Percentiles rank a stretch among this genome's conserved stretches.
phyloP scores from a whole-genome alignment of 2,797 vertebrate species.

The Geotrypetes seraphini region DNA sequence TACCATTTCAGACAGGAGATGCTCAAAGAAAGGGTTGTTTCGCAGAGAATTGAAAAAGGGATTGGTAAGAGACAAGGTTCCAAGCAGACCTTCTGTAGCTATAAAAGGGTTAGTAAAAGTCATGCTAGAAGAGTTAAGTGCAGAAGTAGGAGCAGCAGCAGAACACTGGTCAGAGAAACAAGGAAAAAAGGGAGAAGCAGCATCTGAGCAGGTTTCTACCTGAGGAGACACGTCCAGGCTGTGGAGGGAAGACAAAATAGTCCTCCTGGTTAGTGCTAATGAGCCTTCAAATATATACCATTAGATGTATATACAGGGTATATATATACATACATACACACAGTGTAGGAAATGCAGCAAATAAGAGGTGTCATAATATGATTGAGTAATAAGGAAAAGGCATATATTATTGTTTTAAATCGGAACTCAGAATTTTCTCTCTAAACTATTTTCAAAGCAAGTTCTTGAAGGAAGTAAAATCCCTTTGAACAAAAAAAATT shows the following conservation, averaged over 20 bases:
- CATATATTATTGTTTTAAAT: no score
- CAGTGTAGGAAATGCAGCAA: no score
- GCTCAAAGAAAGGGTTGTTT: constrained; percentile 76
- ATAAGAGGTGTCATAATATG: no score
- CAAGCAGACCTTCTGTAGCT: constrained; percentile 43
- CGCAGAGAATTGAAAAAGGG: constrained; percentile 72
- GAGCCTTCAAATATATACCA: constrained; percentile 1
- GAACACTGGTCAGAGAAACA: constrained; percentile 49
- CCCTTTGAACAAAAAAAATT: no score
- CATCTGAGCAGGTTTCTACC: constrained; percentile 69
- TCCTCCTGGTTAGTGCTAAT: constrained; percentile 69
- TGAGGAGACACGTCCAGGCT: constrained; percentile 80
- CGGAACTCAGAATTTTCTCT: no score
- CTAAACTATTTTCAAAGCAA: no score
- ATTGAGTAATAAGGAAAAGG: no score
- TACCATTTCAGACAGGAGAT: constrained; percentile 56
- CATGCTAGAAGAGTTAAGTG: constrained; percentile 42
- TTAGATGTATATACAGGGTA: not conserved
- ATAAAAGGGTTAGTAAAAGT: constrained; percentile 59
- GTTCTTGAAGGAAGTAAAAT: no score
- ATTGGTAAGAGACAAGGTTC: constrained; percentile 60
- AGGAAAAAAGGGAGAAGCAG: constrained; percentile 61
- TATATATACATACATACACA: constrained; percentile 9
- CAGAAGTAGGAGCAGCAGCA: constrained; percentile 35
- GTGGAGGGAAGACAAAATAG: constrained; percentile 85